Evolutionary conservation across 2,888 invertebrate species (phyloP), one percentile per base, ranked within the genome.

Genomic region (Gymnoscelis rufifasciata): DNA sequence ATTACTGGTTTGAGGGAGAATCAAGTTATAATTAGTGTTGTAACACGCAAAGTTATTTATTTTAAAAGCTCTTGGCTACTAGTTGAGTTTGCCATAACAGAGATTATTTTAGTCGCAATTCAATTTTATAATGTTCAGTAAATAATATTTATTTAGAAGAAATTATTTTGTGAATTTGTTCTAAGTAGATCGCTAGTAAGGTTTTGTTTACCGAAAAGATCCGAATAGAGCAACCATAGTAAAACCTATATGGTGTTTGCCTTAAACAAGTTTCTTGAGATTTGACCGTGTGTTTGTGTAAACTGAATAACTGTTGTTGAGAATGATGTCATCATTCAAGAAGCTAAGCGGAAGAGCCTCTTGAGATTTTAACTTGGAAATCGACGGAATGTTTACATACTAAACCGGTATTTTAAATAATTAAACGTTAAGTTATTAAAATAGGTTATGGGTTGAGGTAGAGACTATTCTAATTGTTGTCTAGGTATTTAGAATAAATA

Each of bases 281-380:
- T 37, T 19, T 28, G 38, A 35, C 33, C 14, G n/a, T 38, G 31
- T 40, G 35, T 35, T 49, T 24, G 13, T 38, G 50, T 45, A 44
- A 36, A 50, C 19, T 19, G 42, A 42, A 30, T 47, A 49, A 49
- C 49, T 42, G 52, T 56, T 29, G 28, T 39, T 37, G 47, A 50
- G 30, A 48, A 42, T 57, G 57, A 57, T 52, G 54, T 57, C 57
- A 57, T 52, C 48, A 28, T 33, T 15, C 8, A 19, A 39, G 45
- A 29, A 36, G 43, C 43, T 38, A 50, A 41, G 45, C 44, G 49
- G 56, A 53, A 51, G 49, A 51, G 13, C 33, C 40, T 30, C 38
- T 52, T 48, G 15, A 47, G 38, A 47, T 49, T 29, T 51, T 47
- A 24, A 52, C 52, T 48, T 51, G 43, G 27, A 42, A 51, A 43